Conservation (phyloP, 2,113 vertebrate species). For the Neotoma lepida region DNA sequence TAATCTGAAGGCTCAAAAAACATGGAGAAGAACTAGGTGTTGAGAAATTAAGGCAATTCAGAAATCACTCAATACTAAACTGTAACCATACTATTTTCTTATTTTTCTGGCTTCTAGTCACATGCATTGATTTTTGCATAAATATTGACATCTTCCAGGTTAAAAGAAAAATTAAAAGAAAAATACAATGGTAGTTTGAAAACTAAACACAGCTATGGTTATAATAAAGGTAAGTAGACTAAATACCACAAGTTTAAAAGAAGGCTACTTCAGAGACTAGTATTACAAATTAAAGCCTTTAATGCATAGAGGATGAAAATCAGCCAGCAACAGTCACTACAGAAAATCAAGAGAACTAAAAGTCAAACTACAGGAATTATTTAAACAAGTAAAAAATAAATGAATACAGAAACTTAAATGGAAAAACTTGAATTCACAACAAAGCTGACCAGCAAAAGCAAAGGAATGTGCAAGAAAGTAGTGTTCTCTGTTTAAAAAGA, state of each 20-base stretch:
- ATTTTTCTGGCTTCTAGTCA: neutral
- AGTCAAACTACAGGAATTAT: neutral
- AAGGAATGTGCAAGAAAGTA: neutral
- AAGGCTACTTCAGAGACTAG: neutral
- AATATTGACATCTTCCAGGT: neutral
- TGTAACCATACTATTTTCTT: neutral
- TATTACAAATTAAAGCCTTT: neutral
- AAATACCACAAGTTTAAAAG: neutral
- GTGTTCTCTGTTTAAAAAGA: neutral
- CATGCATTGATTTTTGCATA: neutral
- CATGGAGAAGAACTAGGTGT: neutral
- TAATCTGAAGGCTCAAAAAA: neutral
- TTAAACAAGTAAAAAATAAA: neutral
- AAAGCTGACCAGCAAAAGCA: neutral
- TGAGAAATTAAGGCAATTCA: conserved; percentile 3
- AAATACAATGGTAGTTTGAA: neutral
- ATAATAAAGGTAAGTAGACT: neutral
- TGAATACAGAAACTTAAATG: neutral
- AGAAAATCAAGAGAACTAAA: neutral
- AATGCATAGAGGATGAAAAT: neutral
- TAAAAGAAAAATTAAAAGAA: neutral
- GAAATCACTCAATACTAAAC: neutral
- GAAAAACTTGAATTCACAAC: neutral
- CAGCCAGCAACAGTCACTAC: neutral
- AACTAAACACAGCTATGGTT: neutral